phyloP scores from a whole-genome alignment of 2,797 vertebrate genomes.

The Triplophysa bombifrons region DNA sequence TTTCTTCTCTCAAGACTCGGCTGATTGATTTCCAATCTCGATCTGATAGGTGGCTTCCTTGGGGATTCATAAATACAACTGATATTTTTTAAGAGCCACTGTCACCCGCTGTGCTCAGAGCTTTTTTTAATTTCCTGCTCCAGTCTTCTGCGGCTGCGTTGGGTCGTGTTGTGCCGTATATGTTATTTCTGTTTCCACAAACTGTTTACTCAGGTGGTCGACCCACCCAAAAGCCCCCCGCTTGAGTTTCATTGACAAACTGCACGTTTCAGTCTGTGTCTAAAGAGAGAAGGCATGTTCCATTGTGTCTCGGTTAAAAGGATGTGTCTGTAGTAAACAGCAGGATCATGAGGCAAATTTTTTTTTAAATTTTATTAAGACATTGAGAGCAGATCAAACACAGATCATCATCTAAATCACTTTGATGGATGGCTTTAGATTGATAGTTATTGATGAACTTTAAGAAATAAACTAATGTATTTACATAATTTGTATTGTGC shows the following conservation, averaged over 20 bases:
- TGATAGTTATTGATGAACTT: neutral
- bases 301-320: constrained; percentile 57
- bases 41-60: constrained; percentile 76
- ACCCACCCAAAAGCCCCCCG: constrained; percentile 57
- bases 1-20: constrained; percentile 30
- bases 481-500: too few relatives aligned
- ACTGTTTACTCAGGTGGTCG: constrained; percentile 81
- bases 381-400: neutral
- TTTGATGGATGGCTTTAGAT: neutral
- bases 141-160: constrained; percentile 53
- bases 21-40: constrained; percentile 69
- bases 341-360: neutral
- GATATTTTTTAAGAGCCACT: constrained; percentile 67
- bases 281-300: constrained; percentile 58
- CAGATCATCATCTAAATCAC: too few relatives aligned
- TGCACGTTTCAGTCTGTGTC: constrained; percentile 64
- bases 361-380: too few relatives aligned
- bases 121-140: constrained; percentile 72
- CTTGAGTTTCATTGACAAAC: constrained; percentile 52
- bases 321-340: constrained; percentile 66
- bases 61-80: constrained; percentile 73
- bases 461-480: too few relatives aligned
- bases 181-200: constrained; percentile 79
- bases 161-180: constrained; percentile 41
- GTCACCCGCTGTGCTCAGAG: constrained; percentile 70